Evolutionary conservation across 2,113 vertebrate genomes (phyloP), one percentile per base, ranked within the genome.

Genomic region (Petroica traversi): DNA sequence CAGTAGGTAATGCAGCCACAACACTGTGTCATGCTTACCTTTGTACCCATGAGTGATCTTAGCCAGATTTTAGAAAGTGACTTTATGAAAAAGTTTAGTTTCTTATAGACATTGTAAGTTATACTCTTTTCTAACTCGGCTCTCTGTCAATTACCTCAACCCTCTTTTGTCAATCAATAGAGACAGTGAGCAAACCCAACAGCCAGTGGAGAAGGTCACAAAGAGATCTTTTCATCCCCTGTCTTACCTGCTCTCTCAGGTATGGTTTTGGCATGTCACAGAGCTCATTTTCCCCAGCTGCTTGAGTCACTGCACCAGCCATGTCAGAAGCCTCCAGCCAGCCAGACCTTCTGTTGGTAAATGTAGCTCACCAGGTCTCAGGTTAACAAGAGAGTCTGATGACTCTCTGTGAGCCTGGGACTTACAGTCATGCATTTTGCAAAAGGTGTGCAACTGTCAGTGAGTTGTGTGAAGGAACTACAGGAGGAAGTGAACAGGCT

Each of bases 191-290:
- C 8, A 73, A 73, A 73, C 33, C 10, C 23, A 57, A 4, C 3
- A 43, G 10, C 6, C 2, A 1, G 12, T 43, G 45, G 64, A 17
- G 24, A 38, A 38, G 5, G 19, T 58, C 58, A 51, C 34, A n/a
- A 57, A 57, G 36, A 43, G 6, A 28, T 33, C 12, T 43, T 72
- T 38, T 45, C 36, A 51, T 51, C 15, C 3, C 23, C 41, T 48
- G 5, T 64, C 59, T 29, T 38, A 17, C 36, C n/a, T 46, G 24
- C 7, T 48, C n/a, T 59, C 16, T 46, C 19, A 20, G 38, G 19
- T 46, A 20, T 40, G n/a, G 13, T 40, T 55, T 62, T 40, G 24
- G 48, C 11, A 18, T 1, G 2, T 31, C 0, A 0, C 28, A 40
- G n/a, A 69, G 12, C 15, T 61, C 0, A 0, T 69, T 68, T 36